phyloP scores from a whole-genome alignment of 2,888 invertebrate species.

The Aricia artaxerxes region DNA sequence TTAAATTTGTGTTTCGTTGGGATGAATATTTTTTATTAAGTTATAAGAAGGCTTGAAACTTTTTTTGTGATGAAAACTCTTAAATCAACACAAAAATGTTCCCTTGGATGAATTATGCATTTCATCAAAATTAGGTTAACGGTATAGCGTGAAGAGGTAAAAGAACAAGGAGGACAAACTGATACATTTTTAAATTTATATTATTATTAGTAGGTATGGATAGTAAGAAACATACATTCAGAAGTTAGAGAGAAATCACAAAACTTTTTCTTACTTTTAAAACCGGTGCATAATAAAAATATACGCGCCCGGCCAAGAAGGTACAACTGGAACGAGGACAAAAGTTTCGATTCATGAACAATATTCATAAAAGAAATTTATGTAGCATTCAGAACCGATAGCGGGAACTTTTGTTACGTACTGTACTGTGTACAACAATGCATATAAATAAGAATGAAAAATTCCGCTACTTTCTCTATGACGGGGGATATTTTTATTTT shows the following conservation, averaged over 20 bases:
- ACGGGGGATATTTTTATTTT: slow-evolving; percentile 26
- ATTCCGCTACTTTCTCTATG: slow-evolving; percentile 27
- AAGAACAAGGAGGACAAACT: neutral
- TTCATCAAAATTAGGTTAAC: neutral
- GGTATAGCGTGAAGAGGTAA: neutral
- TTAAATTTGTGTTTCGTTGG: neutral
- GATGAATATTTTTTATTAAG: neutral
- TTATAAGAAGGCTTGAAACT: neutral
- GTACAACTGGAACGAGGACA: slow-evolving; percentile 25
- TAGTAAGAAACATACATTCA: neutral
- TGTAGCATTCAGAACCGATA: slow-evolving; percentile 30
- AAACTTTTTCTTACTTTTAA: neutral
- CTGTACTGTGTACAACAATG: slow-evolving; percentile 16
- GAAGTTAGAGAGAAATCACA: neutral
- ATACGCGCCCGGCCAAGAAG: slow-evolving; percentile 19
- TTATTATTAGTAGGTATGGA: neutral
- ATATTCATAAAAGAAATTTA: slow-evolving; percentile 31
- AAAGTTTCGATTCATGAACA: slow-evolving; percentile 30
- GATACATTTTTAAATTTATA: neutral
- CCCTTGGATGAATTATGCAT: neutral
- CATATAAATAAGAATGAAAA: slow-evolving; percentile 30
- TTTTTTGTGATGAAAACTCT: neutral
- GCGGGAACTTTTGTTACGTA: slow-evolving; percentile 31
- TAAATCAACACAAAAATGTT: neutral
- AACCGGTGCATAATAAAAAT: slow-evolving; percentile 17